Evolutionary conservation across 2,113 vertebrate species (phyloP).

Genomic region (Pithys albifrons): DNA sequence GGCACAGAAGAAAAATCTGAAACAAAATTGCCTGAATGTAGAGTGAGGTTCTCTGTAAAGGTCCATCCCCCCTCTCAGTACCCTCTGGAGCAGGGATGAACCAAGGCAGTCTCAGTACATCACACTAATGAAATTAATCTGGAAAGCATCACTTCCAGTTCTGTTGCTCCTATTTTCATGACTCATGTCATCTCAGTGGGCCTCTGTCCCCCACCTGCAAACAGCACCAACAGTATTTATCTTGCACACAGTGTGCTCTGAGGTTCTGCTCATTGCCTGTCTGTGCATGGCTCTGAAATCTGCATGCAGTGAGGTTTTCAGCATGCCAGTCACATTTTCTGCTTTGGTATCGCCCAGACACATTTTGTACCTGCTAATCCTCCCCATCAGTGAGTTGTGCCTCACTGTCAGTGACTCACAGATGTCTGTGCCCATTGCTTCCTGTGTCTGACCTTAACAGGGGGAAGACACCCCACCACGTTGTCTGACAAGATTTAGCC

Average conservation of each 20-base stretch:
- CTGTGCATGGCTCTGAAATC: not conserved
- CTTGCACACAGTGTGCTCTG: not conserved
- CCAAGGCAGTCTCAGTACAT: not conserved
- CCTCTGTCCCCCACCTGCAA: not conserved
- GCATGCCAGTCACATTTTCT: not conserved
- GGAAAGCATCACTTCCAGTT: not conserved
- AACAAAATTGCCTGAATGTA: not conserved
- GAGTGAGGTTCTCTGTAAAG: not conserved
- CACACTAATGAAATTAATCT: not conserved
- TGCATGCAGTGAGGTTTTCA: not conserved
- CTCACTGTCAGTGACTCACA: not conserved
- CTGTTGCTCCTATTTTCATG: fast-evolving
- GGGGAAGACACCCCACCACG: not conserved
- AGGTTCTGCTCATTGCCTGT: not conserved
- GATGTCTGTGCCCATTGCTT: not conserved
- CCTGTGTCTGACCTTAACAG: not conserved
- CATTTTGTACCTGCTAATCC: not conserved
- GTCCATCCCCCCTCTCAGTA: not conserved
- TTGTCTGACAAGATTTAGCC: not conserved
- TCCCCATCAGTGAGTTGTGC: not conserved
- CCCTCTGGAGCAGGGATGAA: not conserved
- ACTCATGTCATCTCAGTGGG: not conserved
- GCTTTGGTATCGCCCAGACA: not conserved
- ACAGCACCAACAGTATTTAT: not conserved
- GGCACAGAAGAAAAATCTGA: not conserved